phyloP scores from a whole-genome alignment of 2,888 invertebrate genomes.

The Troides aeacus region DNA sequence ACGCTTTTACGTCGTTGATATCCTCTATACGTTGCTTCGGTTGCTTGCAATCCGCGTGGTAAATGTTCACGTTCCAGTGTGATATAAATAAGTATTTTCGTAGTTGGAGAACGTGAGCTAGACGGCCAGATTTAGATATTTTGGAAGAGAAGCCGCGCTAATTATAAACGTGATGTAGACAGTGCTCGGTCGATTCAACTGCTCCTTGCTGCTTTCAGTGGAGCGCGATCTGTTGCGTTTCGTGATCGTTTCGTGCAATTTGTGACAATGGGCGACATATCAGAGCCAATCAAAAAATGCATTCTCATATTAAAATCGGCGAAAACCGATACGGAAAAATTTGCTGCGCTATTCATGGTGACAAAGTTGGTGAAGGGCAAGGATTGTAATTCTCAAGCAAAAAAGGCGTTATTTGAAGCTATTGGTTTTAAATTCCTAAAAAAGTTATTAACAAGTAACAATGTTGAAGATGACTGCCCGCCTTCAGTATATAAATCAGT shows the following conservation, averaged over 20 bases:
- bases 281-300: conserved; percentile 92
- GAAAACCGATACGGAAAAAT: conserved; percentile 92
- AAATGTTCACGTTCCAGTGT: conserved; percentile 71
- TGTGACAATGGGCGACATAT: conserved; percentile 81
- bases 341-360: conserved; percentile 94
- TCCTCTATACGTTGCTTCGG: conserved; percentile 37
- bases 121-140: conserved; percentile 80
- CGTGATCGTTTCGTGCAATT: conserved; percentile 63
- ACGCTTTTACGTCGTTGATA: conserved; percentile 52
- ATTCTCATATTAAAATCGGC: conserved; percentile 88
- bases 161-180: conserved; percentile 79
- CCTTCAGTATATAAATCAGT: conserved; percentile 94
- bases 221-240: conserved; percentile 70
- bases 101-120: conserved; percentile 80
- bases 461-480: conserved; percentile 92
- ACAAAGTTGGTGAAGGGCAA: conserved; percentile 93
- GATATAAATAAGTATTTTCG: conserved; percentile 74
- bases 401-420: conserved; percentile 91
- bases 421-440: conserved; percentile 93
- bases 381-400: conserved; percentile 88
- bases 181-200: conserved; percentile 63
- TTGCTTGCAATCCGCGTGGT: conserved; percentile 63
- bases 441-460: conserved; percentile 86
- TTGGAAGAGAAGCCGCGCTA: conserved; percentile 78
- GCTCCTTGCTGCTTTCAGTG: conserved; percentile 63